Base-by-base conservation (phyloP, 2,113 vertebrate genomes). In the Phaethon lepturus region DNA sequence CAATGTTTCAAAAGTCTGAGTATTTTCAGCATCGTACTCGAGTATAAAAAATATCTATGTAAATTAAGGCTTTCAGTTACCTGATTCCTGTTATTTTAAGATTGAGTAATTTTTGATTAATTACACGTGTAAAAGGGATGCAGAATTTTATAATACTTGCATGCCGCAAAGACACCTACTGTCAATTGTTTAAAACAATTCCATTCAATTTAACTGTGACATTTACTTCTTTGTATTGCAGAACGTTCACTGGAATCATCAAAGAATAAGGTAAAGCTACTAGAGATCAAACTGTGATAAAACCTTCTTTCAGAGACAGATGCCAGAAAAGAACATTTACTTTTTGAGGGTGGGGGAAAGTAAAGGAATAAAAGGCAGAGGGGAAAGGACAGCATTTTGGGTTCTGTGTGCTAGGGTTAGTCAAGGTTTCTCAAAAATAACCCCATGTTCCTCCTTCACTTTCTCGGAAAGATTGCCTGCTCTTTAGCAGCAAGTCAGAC, bases 231-330 rank as follows among this genome's bases (percentile, higher is more conserved):
- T 86, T 88, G 38, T 75, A 33, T 98, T 99, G 59, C 97, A 99
- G 99, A 99, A 96, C 97, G 98, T 96, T 99, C 99, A 64, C 97
- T 99, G 95, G 97, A 97, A 73, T 98, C 98, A 22, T 99, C 99
- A 88, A 99, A 99, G 97, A 99, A 92, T 97, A 98, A 99, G 99
- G 99, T 99, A 98, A 98, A 74, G 81, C 58, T 44, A 49, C 10
- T 26, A 47, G 45, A 72, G 12, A 28, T 74, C 38, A 58, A 79
- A 45, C 4, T 44, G 1, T 33, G 55, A 26, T 53, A 29, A 75
- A 66, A 50, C 13, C 33, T 50, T 45, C 14, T 49, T 55, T 79
- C 26, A 35, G 55, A 59, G 31, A 4, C 6, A 35, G 49, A 11
- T 50, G 14, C 17, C 15, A 14, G 81, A 23, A 83, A 44, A 79